A percentile compares a stretch with the other conserved stretches of the same genome.
These are phyloP conservation scores for Drosophila tristis DNA, from an alignment of 1,140 invertebrate genomes.

Conservation along the genomic window DNA sequence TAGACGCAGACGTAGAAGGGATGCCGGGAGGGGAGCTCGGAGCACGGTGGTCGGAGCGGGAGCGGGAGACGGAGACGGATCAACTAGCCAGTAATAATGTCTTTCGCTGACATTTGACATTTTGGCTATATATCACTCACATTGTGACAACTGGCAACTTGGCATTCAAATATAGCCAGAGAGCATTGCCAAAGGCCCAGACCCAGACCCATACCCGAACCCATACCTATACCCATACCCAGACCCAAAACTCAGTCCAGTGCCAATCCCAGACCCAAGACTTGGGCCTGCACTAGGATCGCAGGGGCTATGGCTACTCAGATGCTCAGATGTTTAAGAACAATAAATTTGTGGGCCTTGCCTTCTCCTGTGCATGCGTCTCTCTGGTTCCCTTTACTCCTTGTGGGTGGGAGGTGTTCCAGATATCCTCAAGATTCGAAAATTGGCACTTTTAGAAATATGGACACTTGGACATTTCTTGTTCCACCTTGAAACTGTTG, in stretches of 20 bases:
- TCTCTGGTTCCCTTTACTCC: not conserved
- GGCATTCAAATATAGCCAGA: conserved; percentile 76
- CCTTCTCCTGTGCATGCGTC: conserved; percentile 23
- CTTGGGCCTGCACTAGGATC: conserved; percentile 6
- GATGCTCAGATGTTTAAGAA: conserved; percentile 73
- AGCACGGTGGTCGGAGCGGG: not conserved
- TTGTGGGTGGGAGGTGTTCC: conserved; percentile 7
- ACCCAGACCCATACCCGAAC: too few species aligned
- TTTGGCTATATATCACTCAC: conserved; percentile 82
- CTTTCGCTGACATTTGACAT: conserved; percentile 82
- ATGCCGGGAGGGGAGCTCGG: not conserved
- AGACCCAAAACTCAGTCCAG: too few species aligned
- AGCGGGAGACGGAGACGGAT: conserved; percentile 51
- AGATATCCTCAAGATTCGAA: not conserved
- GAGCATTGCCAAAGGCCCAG: too few species aligned
- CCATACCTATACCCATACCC: too few species aligned
- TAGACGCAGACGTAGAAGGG: conserved; percentile 30
- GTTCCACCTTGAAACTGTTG: too few species aligned
- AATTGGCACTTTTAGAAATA: too few species aligned
- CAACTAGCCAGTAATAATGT: conserved; percentile 82
- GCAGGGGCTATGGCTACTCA: not conserved
- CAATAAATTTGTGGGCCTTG: conserved; percentile 67
- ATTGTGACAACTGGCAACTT: conserved; percentile 81
- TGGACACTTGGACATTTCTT: too few species aligned
- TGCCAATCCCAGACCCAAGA: not conserved